Conservation (phyloP, 1,140 invertebrate species). For the Camponotus vicinus region DNA sequence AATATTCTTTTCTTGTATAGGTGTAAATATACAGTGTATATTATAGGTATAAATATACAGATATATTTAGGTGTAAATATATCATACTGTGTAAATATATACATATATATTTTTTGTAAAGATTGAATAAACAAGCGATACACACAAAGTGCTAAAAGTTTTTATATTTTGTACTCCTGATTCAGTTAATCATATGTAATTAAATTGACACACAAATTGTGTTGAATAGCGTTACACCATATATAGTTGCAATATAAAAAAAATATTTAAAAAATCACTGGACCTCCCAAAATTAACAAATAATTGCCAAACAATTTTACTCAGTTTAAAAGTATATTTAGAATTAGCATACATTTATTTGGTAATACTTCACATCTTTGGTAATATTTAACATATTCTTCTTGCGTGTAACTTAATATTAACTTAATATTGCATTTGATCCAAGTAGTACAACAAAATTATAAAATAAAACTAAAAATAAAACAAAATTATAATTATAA, state of each 20-base stretch:
- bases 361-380: too few relatives aligned
- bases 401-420: too few relatives aligned
- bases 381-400: too few relatives aligned
- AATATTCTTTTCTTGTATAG: slow-evolving; percentile 6
- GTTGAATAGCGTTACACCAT: neutral
- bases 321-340: neutral
- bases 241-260: too few relatives aligned
- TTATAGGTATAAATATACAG: too few relatives aligned
- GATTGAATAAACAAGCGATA: neutral
- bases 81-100: slow-evolving; percentile 18
- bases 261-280: too few relatives aligned
- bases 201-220: slow-evolving; percentile 16
- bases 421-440: too few relatives aligned
- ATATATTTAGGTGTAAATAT: neutral
- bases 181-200: neutral
- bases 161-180: neutral
- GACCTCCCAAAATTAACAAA: neutral
- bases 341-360: too few relatives aligned
- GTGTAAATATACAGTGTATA: too few relatives aligned
- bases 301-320: neutral
- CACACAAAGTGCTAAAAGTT: neutral
- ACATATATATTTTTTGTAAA: slow-evolving; percentile 31
- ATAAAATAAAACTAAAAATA: too few relatives aligned
- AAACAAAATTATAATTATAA: too few relatives aligned
- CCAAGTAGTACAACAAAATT: too few relatives aligned